phyloP scores from a whole-genome alignment of 2,797 vertebrate species.

The Nothura maculosa region DNA sequence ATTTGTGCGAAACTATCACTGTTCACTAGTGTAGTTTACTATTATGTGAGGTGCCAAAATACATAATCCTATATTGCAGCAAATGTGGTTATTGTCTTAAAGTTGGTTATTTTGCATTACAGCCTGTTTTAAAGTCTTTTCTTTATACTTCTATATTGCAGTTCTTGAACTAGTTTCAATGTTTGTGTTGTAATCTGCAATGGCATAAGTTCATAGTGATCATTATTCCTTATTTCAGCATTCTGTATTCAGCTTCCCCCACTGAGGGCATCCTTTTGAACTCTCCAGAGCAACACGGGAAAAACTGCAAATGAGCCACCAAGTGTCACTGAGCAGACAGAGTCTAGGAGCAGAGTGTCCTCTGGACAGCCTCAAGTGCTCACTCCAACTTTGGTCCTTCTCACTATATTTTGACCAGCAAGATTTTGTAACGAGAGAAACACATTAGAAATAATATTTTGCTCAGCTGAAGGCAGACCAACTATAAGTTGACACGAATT shows the following conservation, averaged over 20 bases:
- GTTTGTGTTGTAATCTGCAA: neutral
- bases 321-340: neutral
- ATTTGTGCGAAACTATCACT: neutral
- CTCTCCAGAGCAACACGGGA: conserved; percentile 25
- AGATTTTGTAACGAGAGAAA: neutral
- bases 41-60: neutral
- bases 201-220: neutral
- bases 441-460: neutral
- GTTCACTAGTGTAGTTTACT: neutral
- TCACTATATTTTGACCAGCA: neutral
- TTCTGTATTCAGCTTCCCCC: neutral
- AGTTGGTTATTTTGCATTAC: neutral
- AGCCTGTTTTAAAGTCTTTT: neutral
- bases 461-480: neutral
- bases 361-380: neutral
- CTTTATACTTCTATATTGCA: neutral
- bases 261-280: neutral
- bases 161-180: neutral
- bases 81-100: neutral
- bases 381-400: accelerated
- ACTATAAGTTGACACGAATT: neutral
- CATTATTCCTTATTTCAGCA: neutral
- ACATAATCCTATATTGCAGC: neutral
- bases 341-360: neutral
- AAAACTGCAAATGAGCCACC: neutral